Base-by-base conservation (phyloP, 2,797 vertebrate species). In the Poliocrania exsul region DNA sequence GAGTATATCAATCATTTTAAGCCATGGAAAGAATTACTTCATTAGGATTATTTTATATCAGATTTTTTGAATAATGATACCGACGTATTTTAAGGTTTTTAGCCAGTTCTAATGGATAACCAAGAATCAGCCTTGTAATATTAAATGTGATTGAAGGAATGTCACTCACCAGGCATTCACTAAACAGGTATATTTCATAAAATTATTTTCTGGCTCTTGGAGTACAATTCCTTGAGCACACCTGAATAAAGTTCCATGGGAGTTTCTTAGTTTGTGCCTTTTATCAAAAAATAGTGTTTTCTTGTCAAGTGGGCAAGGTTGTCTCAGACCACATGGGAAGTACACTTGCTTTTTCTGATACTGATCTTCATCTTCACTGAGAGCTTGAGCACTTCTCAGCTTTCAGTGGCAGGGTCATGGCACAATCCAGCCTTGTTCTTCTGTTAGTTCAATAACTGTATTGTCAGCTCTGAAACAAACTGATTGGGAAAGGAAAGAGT, bases 351-450 rank as follows among this genome's bases (percentile, higher is more conserved):
- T 69, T 71, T 79, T 73, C 51, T 91, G 29, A 42, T 42, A 49
- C 4, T 80, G 37, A 42, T 66, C 38, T 74, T 88, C 37, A 61
- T 44, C 53, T 89, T 87, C 37, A 49, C 33, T 56, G 72, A 77
- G 61, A 95, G 57, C 40, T 61, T 67, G 33, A 69, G 31, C 35
- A 18, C 21, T 77, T 85, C 75, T 87, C 65, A 92, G 44, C 29
- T 42, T 67, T 71, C 67, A 53, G 49, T 60, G 24, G 18, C 50
- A 60, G n/a, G 37, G 16, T 16, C 35, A 44, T 0, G 0, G 19
- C 13, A 67, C 25, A 61, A 24, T 53, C 65, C 5, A 9, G 10
- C 11, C 35, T 81, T 71, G 8, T 61, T 67, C 57, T 65, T 77
- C n/a, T 54, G 3, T 77, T 75, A 42, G 9, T 53, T 87, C 9